A percentile compares a stretch with the other conserved stretches of the same genome.
Evolutionary conservation across 2,888 invertebrate species (phyloP).

Genomic region (Pseudococcus viburni): DNA sequence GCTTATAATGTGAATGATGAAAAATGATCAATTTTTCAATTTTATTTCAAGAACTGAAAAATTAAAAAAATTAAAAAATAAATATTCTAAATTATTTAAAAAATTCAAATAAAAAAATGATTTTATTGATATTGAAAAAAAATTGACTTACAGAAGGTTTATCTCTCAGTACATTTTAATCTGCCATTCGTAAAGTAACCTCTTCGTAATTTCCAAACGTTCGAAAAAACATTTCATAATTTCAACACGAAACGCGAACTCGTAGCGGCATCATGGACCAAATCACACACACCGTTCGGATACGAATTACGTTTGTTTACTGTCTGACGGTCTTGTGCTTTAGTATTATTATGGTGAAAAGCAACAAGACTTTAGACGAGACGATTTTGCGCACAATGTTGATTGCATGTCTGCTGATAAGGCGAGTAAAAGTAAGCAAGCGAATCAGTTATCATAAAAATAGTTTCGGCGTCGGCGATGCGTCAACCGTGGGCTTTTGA

Average conservation of each 20-base stretch:
- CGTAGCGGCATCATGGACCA: neutral
- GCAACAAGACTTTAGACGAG: slow-evolving; percentile 47
- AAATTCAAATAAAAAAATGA: neutral
- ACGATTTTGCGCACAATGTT: slow-evolving; percentile 52
- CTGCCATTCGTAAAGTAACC: neutral
- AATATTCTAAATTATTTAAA: neutral
- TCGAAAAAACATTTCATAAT: neutral
- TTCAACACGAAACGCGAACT: slow-evolving; percentile 30
- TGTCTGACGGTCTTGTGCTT: slow-evolving; percentile 5
- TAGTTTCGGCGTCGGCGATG: slow-evolving; percentile 10
- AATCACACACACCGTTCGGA: slow-evolving; percentile 21
- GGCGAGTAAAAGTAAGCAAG: slow-evolving; percentile 26
- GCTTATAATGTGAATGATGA: too few species aligned
- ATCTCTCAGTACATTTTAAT: neutral
- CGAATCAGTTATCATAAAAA: slow-evolving; percentile 52
- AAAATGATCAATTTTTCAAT: too few species aligned
- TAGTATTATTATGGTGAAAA: neutral
- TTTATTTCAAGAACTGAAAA: neutral
- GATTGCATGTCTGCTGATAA: slow-evolving; percentile 49
- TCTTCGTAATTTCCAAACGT: neutral
- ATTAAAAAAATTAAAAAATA: neutral
- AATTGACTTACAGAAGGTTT: slow-evolving; percentile 34
- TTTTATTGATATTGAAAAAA: neutral
- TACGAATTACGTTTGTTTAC: neutral
- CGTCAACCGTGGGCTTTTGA: slow-evolving; percentile 28